Evolutionary conservation across 2,888 invertebrate species (phyloP).

Genomic region (Unio delphinus): DNA sequence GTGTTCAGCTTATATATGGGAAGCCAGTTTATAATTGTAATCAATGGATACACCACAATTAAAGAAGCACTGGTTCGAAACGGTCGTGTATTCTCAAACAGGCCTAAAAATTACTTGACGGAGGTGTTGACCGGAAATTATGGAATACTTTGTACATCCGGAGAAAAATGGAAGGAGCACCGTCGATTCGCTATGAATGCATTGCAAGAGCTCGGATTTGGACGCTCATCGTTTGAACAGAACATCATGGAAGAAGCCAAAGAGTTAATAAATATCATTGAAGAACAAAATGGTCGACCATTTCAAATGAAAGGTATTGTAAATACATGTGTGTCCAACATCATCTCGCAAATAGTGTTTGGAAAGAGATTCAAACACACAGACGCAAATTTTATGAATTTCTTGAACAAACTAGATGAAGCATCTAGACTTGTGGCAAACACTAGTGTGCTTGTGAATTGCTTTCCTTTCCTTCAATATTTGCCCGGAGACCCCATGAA

Average conservation of each 20-base stretch:
- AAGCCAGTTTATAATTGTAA: constrained; percentile 31
- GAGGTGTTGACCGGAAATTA: constrained; percentile 1
- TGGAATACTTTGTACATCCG: constrained; percentile 11
- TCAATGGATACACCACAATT: constrained; percentile 38
- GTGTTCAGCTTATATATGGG: constrained; percentile 42
- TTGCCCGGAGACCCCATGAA: constrained; percentile 18
- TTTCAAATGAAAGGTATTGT: constrained; percentile 15
- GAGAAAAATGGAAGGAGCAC: constrained; percentile 28
- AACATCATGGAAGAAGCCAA: constrained; percentile 27
- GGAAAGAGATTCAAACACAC: constrained; percentile 23
- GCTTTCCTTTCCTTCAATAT: constrained; percentile 20
- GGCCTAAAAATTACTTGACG: constrained; percentile 27
- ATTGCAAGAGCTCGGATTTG: constrained; percentile 32
- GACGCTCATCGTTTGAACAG: constrained; percentile 21
- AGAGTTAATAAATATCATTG: constrained; percentile 19
- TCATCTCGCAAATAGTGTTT: constrained; percentile 25
- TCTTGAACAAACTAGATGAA: constrained; percentile 16
- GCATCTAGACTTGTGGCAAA: constrained; percentile 4
- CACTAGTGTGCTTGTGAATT: constrained; percentile 11
- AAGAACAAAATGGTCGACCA: constrained; percentile 1
- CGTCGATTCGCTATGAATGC: constrained; percentile 23
- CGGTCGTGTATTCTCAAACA: constrained; percentile 32
- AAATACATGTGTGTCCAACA: constrained; percentile 23
- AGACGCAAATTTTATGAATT: constrained; percentile 20
- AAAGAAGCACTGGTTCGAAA: constrained; percentile 43